Conservation (phyloP, 2,113 vertebrate species). For the Lates calcarifer region DNA sequence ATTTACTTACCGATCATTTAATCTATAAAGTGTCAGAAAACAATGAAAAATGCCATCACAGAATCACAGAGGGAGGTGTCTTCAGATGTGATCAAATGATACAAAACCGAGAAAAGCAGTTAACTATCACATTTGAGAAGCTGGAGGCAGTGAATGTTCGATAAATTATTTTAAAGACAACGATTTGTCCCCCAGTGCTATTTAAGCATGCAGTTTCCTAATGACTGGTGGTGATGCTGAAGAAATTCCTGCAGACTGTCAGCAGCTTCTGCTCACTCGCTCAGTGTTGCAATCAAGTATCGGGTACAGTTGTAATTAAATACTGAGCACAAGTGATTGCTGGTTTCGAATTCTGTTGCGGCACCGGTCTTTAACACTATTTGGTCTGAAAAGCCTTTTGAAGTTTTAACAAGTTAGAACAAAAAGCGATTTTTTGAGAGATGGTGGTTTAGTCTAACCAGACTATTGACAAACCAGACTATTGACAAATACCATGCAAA, state of each 20-base stretch:
- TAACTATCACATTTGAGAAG: too few species aligned
- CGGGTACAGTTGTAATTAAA: too few species aligned
- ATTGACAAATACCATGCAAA: background rate
- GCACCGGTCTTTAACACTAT: too few species aligned
- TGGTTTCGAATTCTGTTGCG: background rate
- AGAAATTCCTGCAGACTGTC: background rate
- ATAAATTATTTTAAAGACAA: too few species aligned
- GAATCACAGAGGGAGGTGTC: too few species aligned
- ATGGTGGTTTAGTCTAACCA: background rate
- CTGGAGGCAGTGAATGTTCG: too few species aligned
- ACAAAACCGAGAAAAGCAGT: too few species aligned
- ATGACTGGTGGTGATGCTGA: background rate
- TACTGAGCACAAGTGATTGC: too few species aligned
- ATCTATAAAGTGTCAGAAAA: background rate
- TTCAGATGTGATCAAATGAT: too few species aligned
- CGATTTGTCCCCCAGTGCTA: too few species aligned
- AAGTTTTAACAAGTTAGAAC: background rate
- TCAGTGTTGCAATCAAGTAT: background rate
- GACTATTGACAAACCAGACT: background rate
- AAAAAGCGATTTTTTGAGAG: background rate
- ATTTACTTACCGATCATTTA: too few species aligned
- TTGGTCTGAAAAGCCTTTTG: background rate
- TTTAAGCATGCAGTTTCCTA: background rate
- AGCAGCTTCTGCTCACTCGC: background rate
- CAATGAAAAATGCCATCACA: background rate